Base-by-base conservation (phyloP, 1,140 invertebrate species). In the Diplogasteroides magnus region DNA sequence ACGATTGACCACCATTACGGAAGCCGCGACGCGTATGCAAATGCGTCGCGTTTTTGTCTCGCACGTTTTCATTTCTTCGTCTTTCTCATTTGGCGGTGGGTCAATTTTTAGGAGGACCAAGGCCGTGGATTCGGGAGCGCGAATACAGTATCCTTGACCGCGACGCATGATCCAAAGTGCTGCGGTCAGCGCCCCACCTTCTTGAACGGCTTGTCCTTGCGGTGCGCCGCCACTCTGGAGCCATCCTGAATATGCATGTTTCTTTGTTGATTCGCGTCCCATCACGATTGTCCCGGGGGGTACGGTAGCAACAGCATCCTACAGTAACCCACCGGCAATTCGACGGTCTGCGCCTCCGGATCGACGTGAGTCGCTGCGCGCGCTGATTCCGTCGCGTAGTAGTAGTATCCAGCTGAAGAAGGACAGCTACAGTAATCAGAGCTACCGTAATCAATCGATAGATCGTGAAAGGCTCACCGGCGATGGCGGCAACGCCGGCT, bases 191-290 rank as follows among this genome's bases (percentile, higher is more conserved):
- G n/a, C n/a, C n/a, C n/a, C n/a, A 48, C 37, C 37, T 48, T 19
- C 19, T 6, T 19, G 6, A 11, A 11, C 37, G 37, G 37, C 6
- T 19, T 48, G 6, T 19, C 37, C 6, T 19, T 11, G 37, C 6
- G 6, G 19, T 48, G 6, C 19, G 37, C 37, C 6, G 37, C 37
- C 6, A 48, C 37, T 19, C 37, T 6, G 19, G 37, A 48, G 6
- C 37, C 37, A 48, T 48, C 37, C 37, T 48, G 37, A 48, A 48
- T 48, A n/a, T n/a, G n/a, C n/a, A n/a, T n/a, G n/a, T n/a, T n/a
- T n/a, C n/a, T n/a, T n/a, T n/a, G n/a, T n/a, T n/a, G n/a, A n/a
- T n/a, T n/a, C n/a, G n/a, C n/a, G n/a, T n/a, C n/a, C n/a, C n/a
- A n/a, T 48, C 6, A 48, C 19, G 6, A 48, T 11, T 48, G 6